Base-by-base conservation (phyloP, 2,888 invertebrate species). In the Tanytarsus gracilentus region DNA sequence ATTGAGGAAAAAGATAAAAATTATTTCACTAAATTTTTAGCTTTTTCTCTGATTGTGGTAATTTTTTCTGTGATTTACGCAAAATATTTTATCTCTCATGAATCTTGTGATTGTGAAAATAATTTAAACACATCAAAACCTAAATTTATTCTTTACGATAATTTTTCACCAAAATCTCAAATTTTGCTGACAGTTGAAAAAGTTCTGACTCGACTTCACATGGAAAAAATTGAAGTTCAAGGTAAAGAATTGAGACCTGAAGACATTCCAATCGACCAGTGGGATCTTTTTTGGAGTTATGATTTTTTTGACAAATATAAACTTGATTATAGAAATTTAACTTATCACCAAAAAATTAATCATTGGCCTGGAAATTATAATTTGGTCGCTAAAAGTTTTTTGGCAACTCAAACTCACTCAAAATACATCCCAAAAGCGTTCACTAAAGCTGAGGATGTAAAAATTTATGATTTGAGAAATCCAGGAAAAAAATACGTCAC, bases 291-390 rank as follows among this genome's bases (percentile, higher is more conserved):
- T 4, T 44, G 44, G 44, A 23, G 21, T 9, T 44, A 23, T 44
- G 21, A 9, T 2, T 23, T 23, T 18, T 23, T 23, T 8, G 44
- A 44, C 11, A 44, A 11, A 44, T 8, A 23, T 1, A 21, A 23
- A 44, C 11, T 18, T 1, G 21, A 44, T 3, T 44, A 2, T 1
- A 18, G 21, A 9, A 9, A 7, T 3, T 11, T 44, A 4, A 52
- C 29, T n/a, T 21, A 16, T 33, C 30, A 52, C 21, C 52, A 52
- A 25, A 52, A 52, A 52, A 30, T 52, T 7, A 52, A 52, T 25
- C 52, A 33, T 25, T 30, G 29, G 8, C 52, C 52, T 11, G 52
- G 33, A 16, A 52, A 33, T 30, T 33, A 33, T 18, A n/a, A 9
- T 2, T 14, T 52, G 1, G 33, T 25, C 11, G 16, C 52, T 1